phyloP scores from a whole-genome alignment of 2,113 vertebrate species.

The Colinus virginianus region DNA sequence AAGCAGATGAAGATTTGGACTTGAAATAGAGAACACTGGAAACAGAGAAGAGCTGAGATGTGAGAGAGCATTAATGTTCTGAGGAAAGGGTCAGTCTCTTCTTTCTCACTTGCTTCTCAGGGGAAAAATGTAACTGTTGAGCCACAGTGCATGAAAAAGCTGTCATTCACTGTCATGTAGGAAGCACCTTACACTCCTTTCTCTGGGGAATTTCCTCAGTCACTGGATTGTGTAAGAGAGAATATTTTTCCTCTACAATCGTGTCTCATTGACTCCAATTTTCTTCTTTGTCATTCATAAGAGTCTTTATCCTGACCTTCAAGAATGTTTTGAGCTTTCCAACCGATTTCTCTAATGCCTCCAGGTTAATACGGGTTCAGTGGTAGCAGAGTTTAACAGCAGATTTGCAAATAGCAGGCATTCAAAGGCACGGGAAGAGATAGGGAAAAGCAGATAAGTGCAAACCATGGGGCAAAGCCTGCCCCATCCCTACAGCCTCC shows the following conservation, averaged over 20 bases:
- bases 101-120: background rate
- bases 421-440: background rate
- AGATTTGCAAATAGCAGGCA: background rate
- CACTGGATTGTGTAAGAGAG: background rate
- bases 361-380: background rate
- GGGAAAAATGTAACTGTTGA: background rate
- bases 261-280: constrained; percentile 31
- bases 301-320: background rate
- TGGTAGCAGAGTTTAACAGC: background rate
- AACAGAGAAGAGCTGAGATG: background rate
- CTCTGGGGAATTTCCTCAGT: constrained; percentile 30
- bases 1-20: background rate
- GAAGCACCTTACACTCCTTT: background rate
- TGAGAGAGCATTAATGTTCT: background rate
- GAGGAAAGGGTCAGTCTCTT: background rate
- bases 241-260: background rate
- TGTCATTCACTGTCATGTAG: constrained; percentile 30
- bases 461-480: background rate
- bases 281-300: constrained; percentile 38
- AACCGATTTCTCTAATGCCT: background rate
- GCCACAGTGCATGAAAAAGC: background rate
- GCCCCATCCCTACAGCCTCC: background rate
- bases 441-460: background rate
- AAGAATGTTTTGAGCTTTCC: constrained; percentile 24
- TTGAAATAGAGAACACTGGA: background rate